phyloP scores from a whole-genome alignment of 2,113 vertebrate genomes.

The Engraulis encrasicolus region DNA sequence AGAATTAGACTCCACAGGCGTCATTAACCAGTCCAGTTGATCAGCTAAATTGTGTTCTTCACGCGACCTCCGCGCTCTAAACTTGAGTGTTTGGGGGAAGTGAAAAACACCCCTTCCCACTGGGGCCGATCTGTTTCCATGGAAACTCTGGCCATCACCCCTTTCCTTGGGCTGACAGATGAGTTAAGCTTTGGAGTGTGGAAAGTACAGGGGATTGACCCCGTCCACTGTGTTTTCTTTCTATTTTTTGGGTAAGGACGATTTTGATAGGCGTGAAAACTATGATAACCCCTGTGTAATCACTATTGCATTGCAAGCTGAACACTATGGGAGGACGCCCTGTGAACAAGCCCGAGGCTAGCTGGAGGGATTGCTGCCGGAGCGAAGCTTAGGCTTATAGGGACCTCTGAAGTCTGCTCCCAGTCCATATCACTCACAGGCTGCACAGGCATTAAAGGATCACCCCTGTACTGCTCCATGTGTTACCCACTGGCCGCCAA shows the following conservation, averaged over 20 bases:
- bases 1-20: neutral
- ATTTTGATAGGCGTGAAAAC: conserved; percentile 33
- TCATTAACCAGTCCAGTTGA: neutral
- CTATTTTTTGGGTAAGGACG: conserved; percentile 40
- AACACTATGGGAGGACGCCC: conserved; percentile 41
- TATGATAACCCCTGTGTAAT: conserved; percentile 57
- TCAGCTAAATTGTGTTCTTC: neutral
- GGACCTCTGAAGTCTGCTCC: neutral
- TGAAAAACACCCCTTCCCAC: neutral
- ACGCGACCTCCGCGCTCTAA: neutral
- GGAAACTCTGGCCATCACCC: conserved; percentile 55
- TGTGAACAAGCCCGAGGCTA: conserved; percentile 47
- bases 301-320: conserved; percentile 67
- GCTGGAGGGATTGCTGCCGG: conserved; percentile 50
- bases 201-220: conserved; percentile 61
- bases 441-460: conserved; percentile 15
- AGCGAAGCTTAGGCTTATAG: conserved; percentile 10
- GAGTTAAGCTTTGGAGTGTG: conserved; percentile 58
- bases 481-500: neutral
- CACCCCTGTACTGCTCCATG: neutral
- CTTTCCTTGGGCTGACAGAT: conserved; percentile 52
- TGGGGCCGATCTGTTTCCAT: conserved; percentile 52
- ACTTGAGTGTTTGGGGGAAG: conserved; percentile 9
- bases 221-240: conserved; percentile 28
- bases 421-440: conserved; percentile 14